phyloP scores from a whole-genome alignment of 1,140 invertebrate species.

The Homarus americanus region DNA sequence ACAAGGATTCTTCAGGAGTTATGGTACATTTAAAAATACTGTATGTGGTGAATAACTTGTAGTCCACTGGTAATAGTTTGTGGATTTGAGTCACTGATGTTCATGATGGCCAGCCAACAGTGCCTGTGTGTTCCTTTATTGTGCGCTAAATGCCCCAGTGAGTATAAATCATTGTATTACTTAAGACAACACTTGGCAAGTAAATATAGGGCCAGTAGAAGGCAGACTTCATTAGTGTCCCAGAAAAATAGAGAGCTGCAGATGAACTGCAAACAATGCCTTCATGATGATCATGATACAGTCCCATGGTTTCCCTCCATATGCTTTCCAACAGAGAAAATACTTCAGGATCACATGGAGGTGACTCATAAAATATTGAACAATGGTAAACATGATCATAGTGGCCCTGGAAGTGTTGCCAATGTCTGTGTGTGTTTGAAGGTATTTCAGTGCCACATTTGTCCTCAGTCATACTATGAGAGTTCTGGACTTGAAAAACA shows the following conservation, averaged over 20 bases:
- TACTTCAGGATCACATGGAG: background rate
- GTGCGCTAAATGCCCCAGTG: background rate
- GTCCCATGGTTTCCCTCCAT: background rate
- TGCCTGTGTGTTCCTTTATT: background rate
- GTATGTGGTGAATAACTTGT: background rate
- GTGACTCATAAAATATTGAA: background rate
- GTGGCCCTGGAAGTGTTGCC: background rate
- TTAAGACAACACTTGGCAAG: background rate
- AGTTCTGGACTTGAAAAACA: background rate
- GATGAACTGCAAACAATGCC: background rate
- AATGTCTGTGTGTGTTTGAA: background rate
- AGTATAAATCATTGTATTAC: background rate
- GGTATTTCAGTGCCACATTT: background rate
- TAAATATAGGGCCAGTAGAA: slow-evolving; percentile 11
- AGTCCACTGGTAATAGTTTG: background rate
- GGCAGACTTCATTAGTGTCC: background rate
- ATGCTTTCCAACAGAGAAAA: slow-evolving; percentile 2
- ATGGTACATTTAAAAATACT: too few relatives aligned
- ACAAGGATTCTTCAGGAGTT: too few relatives aligned
- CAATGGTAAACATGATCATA: background rate
- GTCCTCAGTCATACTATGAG: background rate
- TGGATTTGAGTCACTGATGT: background rate
- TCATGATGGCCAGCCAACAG: background rate
- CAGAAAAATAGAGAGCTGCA: background rate
- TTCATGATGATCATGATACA: background rate